These are phyloP conservation scores for Sebastes taczanowskii DNA, from an alignment of 2,797 vertebrate species.

Conservation along the genomic window DNA sequence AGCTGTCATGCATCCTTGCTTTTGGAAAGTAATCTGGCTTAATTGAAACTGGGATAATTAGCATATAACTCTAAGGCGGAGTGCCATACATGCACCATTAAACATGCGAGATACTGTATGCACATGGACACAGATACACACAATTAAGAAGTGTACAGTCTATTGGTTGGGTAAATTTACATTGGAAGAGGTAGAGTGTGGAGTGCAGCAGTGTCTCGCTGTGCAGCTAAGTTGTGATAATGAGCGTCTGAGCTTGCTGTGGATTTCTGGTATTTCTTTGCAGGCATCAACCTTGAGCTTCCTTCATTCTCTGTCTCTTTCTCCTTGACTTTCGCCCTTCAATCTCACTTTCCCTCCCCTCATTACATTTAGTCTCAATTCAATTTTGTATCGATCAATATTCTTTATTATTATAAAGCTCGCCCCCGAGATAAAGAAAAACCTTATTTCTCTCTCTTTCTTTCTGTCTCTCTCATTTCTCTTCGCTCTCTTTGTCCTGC, in stretches of 20 bases:
- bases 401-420: conserved; percentile 18
- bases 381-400: conserved; percentile 12
- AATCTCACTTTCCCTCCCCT: background rate
- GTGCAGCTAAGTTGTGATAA: conserved; percentile 8
- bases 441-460: background rate
- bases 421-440: background rate
- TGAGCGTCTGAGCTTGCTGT: background rate
- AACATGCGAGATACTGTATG: background rate
- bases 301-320: background rate
- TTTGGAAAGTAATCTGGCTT: conserved; percentile 41
- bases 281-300: conserved; percentile 21
- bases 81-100: conserved; percentile 14
- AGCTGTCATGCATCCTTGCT: conserved; percentile 41
- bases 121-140: background rate
- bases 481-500: background rate
- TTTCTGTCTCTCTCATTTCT: background rate
- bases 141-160: background rate
- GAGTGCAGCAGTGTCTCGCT: background rate
- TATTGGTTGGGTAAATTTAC: background rate
- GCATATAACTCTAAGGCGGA: conserved; percentile 26
- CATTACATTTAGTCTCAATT: background rate
- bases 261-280: background rate
- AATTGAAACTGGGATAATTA: conserved; percentile 50
- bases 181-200: background rate
- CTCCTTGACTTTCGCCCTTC: background rate